Evolutionary conservation across 2,113 vertebrate genomes (phyloP).

Genomic region (Peucedramus taeniatus): DNA sequence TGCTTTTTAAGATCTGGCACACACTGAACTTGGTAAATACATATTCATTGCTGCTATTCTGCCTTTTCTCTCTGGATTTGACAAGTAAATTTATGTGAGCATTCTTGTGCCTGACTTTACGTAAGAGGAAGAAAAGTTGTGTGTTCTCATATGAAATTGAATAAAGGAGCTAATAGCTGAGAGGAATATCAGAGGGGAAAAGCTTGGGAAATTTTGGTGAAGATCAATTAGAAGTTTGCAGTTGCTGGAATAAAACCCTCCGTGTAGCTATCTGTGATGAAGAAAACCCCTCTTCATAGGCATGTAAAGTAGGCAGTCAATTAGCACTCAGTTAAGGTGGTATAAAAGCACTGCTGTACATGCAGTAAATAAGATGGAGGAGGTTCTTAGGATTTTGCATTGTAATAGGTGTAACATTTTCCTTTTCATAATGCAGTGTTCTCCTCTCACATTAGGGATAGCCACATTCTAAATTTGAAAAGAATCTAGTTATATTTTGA

Average conservation of each 20-base stretch:
- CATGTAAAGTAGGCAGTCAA: neutral
- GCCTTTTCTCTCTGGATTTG: neutral
- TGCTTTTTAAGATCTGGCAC: neutral
- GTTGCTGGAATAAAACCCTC: neutral
- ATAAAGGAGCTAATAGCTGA: neutral
- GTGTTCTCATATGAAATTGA: neutral
- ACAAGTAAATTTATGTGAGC: neutral
- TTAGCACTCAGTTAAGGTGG: neutral
- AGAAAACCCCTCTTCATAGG: neutral
- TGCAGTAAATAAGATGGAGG: neutral
- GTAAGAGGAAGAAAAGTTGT: neutral
- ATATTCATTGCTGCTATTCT: neutral
- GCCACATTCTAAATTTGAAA: neutral
- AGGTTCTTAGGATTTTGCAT: neutral
- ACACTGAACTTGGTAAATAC: neutral
- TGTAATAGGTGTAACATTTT: neutral
- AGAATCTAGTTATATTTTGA: neutral
- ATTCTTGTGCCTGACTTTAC: neutral
- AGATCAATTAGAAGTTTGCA: neutral
- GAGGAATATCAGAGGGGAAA: neutral
- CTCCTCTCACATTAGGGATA: neutral
- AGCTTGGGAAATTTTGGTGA: neutral
- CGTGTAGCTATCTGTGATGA: neutral
- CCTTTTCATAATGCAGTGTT: neutral
- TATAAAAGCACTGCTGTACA: neutral